Evolutionary conservation across 1,140 invertebrate genomes (phyloP).

Genomic region (Zaprionus taronus): DNA sequence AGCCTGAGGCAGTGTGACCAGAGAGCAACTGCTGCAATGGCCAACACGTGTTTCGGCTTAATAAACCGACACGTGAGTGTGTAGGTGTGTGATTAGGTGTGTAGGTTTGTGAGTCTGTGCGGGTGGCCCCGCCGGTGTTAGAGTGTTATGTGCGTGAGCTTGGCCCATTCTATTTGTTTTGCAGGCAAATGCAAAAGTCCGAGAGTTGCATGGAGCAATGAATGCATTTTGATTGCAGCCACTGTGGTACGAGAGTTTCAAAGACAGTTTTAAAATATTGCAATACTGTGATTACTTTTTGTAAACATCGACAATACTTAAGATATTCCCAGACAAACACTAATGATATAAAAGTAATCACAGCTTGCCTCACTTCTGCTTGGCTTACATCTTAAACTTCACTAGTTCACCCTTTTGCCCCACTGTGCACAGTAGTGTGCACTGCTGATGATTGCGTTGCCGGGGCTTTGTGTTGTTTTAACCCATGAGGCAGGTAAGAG

Average conservation of each 20-base stretch:
- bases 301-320: not conserved
- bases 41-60: constrained; percentile 59
- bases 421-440: constrained; percentile 29
- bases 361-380: not conserved
- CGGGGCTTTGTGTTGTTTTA: constrained; percentile 63
- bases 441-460: constrained; percentile 40
- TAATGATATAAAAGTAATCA: not conserved
- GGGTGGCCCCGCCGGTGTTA: constrained; percentile 19
- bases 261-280: not conserved
- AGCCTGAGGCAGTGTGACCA: constrained; percentile 48
- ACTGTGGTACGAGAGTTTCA: constrained; percentile 28
- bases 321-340: not conserved
- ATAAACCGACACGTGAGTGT: constrained; percentile 14
- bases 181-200: constrained; percentile 56
- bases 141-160: constrained; percentile 17
- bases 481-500: constrained; percentile 33
- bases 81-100: constrained; percentile 11
- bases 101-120: constrained; percentile 2
- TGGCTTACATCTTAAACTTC: too few species aligned
- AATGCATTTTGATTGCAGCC: constrained; percentile 74
- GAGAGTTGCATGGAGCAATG: constrained; percentile 39
- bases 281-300: not conserved
- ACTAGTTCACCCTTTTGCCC: not conserved
- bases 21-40: constrained; percentile 31
- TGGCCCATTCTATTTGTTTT: constrained; percentile 51